Evolutionary conservation across 2,797 vertebrate species (phyloP).

Genomic region (Ceyx erithaca): DNA sequence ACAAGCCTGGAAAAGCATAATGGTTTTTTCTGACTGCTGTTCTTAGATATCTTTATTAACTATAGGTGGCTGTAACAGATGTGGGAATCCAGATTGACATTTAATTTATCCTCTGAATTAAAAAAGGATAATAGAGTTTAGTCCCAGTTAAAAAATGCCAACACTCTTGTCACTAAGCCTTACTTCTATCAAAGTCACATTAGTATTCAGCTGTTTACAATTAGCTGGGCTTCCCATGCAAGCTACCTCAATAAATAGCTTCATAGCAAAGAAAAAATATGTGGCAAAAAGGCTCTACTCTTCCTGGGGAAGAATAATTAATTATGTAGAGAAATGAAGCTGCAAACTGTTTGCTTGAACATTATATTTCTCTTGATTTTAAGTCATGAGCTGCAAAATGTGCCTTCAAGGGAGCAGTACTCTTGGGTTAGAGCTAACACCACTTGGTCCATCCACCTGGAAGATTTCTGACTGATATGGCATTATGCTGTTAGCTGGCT

Average conservation of each 20-base stretch:
- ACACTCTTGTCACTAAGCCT: conserved; percentile 36
- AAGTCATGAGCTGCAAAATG: conserved; percentile 52
- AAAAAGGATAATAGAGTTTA: conserved; percentile 34
- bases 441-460: background rate
- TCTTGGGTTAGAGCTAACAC: background rate
- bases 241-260: conserved; percentile 19
- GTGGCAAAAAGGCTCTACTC: background rate
- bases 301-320: conserved; percentile 24
- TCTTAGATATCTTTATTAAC: conserved; percentile 10
- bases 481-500: background rate
- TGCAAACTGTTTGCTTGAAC: conserved; percentile 20
- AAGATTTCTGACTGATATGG: background rate
- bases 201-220: conserved; percentile 61
- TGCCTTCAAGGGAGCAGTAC: background rate
- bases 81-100: conserved; percentile 24
- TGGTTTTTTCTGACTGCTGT: conserved; percentile 29
- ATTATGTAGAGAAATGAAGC: conserved; percentile 40
- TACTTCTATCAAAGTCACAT: conserved; percentile 42
- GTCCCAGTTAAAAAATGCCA: conserved; percentile 29
- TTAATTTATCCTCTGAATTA: conserved; percentile 53
- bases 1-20: background rate
- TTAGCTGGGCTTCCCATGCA: conserved; percentile 26
- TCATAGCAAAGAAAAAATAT: conserved; percentile 20
- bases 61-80: conserved; percentile 29
- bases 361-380: conserved; percentile 41